Evolutionary conservation across 2,113 vertebrate species (phyloP), one percentile per base, ranked within the genome.

Genomic region (Nothobranchius furzeri): DNA sequence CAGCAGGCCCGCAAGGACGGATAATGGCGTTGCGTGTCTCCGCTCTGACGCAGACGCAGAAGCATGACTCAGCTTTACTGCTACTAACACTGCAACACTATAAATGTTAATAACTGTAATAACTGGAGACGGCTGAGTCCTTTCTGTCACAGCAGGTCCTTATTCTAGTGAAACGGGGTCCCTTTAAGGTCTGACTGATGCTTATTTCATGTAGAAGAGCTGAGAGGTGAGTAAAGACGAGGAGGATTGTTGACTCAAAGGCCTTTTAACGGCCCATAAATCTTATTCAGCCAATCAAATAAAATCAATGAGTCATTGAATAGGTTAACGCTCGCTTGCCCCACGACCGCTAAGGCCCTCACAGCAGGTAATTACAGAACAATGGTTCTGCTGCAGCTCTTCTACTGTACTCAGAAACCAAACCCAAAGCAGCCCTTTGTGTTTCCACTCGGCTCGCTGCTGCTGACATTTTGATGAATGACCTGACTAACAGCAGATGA

Each of bases 381-480:
- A 56, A 78, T 57, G 30, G 49, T 37, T 70, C 58, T 50, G 58
- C 66, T 54, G 67, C 0, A 13, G 61, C 43, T 15, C 51, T 52
- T 20, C 51, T 55, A 35, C 57, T 57, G 59, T 51, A 71, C 52
- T 53, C 37, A 77, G 9, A 47, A 30, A 60, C 35, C 9, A 9
- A 24, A 53, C 46, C 61, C 24, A 42, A 36, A 14, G 43, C 20
- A 42, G 57, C n/a, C 60, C 64, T 45, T 17, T 0, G 25, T 37
- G 65, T n/a, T 46, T 68, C 50, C 36, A 9, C 14, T 54, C 24
- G 35, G 55, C 51, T 40, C 36, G n/a, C 59, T 62, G 49, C 68
- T 9, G 78, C 36, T 61, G 77, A 82, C 20, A 47, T 42, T 71
- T 68, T 83, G 82, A 88, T 64, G 75, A 67, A 82, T 71, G 60